Conservation (phyloP, 2,113 vertebrate genomes). For the Gnathonemus echidnorhynchus region DNA sequence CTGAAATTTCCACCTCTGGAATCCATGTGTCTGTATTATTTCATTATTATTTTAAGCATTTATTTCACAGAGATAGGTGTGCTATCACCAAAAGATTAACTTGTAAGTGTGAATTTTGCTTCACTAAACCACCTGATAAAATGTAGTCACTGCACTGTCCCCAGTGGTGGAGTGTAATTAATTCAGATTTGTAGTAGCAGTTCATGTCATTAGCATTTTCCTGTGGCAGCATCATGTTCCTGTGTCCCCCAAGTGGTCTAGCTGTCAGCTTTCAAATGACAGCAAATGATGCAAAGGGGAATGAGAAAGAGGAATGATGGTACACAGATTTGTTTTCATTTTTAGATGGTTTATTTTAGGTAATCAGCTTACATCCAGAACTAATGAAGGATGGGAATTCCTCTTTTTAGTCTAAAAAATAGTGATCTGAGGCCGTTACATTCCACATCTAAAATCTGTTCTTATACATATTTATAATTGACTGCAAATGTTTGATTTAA, state of each 20-base stretch:
- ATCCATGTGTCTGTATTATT: neutral
- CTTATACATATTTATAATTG: neutral
- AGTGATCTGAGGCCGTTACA: neutral
- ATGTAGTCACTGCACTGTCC: neutral
- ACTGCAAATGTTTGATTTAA: neutral
- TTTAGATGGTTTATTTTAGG: neutral
- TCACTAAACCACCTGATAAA: slow-evolving; percentile 3
- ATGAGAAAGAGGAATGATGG: slow-evolving; percentile 24
- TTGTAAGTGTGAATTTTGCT: slow-evolving; percentile 34
- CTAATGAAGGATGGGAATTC: neutral
- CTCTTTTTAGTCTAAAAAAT: neutral
- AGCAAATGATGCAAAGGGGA: slow-evolving; percentile 35
- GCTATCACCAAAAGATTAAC: neutral
- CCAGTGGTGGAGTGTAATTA: slow-evolving; percentile 17
- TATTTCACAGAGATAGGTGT: neutral
- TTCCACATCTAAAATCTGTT: neutral
- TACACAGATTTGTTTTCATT: slow-evolving; percentile 1
- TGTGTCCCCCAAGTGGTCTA: slow-evolving; percentile 28
- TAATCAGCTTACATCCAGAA: slow-evolving; percentile 11
- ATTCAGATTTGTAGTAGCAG: slow-evolving; percentile 30
- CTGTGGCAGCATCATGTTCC: slow-evolving; percentile 38
- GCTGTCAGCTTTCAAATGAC: slow-evolving; percentile 38
- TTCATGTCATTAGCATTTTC: slow-evolving; percentile 41
- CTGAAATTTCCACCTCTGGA: neutral
- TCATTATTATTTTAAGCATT: neutral